A percentile compares a stretch with the other conserved stretches of the same genome.
Conservation (phyloP, 1,140 invertebrate genomes). For the Rhizoglyphus robini region DNA sequence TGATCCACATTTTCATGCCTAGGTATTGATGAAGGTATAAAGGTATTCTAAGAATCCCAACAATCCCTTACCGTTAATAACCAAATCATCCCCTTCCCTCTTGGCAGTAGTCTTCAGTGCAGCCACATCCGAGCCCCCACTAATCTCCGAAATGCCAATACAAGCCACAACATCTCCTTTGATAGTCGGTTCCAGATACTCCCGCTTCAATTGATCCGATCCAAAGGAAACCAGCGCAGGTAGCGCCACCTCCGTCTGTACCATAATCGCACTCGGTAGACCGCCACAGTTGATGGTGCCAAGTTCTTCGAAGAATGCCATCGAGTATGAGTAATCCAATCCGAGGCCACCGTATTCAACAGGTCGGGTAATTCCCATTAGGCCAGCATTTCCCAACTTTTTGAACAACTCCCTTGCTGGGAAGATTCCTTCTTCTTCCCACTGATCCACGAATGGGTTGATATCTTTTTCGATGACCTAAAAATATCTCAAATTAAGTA, state of each 20-base stretch:
- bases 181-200: slow-evolving; percentile 44
- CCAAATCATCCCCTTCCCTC: slow-evolving; percentile 38
- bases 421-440: slow-evolving; percentile 40
- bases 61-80: slow-evolving; percentile 46
- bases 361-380: slow-evolving; percentile 41
- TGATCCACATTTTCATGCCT: slow-evolving; percentile 49
- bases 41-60: too few species aligned
- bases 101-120: slow-evolving; percentile 38
- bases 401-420: slow-evolving; percentile 44
- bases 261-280: slow-evolving; percentile 43
- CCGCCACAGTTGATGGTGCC: slow-evolving; percentile 42
- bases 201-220: slow-evolving; percentile 41
- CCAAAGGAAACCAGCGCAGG: slow-evolving; percentile 37
- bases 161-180: slow-evolving; percentile 43
- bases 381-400: slow-evolving; percentile 41
- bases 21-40: too few species aligned
- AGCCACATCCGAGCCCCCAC: slow-evolving; percentile 46
- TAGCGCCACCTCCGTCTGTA: slow-evolving; percentile 42
- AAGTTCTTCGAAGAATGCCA: slow-evolving; percentile 44
- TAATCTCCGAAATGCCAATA: slow-evolving; percentile 44
- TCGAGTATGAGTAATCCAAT: slow-evolving; percentile 43
- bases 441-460: slow-evolving; percentile 45
- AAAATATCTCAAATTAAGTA: too few species aligned
- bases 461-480: slow-evolving; percentile 45
- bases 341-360: slow-evolving; percentile 45